phyloP scores from a whole-genome alignment of 2,797 vertebrate species.

The Anguilla marmorata region DNA sequence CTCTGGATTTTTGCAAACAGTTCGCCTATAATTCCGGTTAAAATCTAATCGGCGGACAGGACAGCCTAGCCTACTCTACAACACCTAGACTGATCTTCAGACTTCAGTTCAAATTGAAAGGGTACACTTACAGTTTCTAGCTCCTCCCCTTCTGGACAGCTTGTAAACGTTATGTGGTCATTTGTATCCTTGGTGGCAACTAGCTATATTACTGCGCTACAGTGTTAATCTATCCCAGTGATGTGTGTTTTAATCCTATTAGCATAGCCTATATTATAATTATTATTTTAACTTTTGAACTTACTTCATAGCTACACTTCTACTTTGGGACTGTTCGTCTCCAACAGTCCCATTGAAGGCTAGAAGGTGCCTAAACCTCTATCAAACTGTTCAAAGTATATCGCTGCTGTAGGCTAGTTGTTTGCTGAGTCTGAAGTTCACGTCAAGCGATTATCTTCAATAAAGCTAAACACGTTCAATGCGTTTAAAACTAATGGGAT shows the following conservation, averaged over 20 bases:
- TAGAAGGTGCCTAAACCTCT: neutral
- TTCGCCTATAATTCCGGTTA: neutral
- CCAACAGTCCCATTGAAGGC: neutral
- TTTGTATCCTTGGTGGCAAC: too few relatives aligned
- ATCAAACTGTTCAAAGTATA: neutral
- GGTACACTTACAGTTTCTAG: constrained; percentile 11
- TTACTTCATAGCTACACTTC: neutral
- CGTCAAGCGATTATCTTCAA: neutral
- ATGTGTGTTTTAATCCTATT: neutral
- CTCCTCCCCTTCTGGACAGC: constrained; percentile 23
- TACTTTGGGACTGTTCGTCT: neutral
- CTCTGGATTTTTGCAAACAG: neutral
- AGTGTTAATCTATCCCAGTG: neutral
- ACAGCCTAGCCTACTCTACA: neutral
- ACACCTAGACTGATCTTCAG: neutral
- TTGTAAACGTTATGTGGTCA: neutral
- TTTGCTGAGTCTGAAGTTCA: constrained; percentile 12
- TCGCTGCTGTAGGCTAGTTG: neutral
- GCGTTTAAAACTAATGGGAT: neutral
- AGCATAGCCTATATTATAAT: neutral
- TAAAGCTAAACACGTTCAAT: neutral
- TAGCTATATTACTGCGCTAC: neutral
- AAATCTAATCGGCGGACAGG: neutral
- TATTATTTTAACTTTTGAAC: neutral
- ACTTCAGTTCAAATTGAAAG: constrained; percentile 6